Percentiles rank a stretch among this genome's conserved stretches.
Conservation (phyloP, 30 jellyfish, hydroid and myxozoan genomes). For the Cassiopea xamachana region DNA sequence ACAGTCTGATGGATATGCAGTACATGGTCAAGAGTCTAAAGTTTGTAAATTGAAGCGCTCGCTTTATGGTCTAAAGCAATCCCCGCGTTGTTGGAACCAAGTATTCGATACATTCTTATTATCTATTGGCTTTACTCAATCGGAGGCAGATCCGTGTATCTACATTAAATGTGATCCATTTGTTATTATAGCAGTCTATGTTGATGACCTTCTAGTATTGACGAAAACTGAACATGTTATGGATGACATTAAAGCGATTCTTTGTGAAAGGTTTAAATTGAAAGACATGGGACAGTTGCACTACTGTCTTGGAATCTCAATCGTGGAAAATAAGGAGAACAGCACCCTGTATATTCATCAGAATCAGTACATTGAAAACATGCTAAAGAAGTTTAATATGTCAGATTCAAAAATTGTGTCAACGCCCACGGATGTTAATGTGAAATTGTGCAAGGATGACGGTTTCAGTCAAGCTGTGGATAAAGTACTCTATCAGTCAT, state of each 20-base stretch:
- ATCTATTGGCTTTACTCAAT: conserved; percentile 11
- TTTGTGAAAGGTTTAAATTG: conserved; percentile 34
- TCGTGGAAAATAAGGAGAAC: conserved; percentile 29
- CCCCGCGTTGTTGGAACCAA: conserved; percentile 55
- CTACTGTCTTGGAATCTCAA: conserved; percentile 31
- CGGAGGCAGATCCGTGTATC: conserved; percentile 57
- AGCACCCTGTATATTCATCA: not conserved
- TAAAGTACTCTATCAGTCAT: too few species aligned
- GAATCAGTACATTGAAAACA: not conserved
- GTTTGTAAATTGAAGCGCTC: conserved; percentile 31
- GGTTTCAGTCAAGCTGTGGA: too few species aligned
- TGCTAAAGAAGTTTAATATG: not conserved
- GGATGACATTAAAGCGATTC: conserved; percentile 4
- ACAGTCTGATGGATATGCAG: conserved; percentile 37
- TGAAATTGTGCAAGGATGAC: too few species aligned
- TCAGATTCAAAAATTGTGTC: not conserved
- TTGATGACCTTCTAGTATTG: not conserved
- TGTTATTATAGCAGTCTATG: not conserved
- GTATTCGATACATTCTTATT: not conserved
- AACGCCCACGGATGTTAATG: not conserved
- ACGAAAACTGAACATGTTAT: conserved; percentile 6
- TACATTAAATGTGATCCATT: conserved; percentile 17
- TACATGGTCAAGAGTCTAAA: not conserved
- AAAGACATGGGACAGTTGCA: conserved; percentile 44
- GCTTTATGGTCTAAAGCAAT: conserved; percentile 47